Conservation (phyloP, 2,797 vertebrate genomes). For the Buphagus erythrorhynchus region DNA sequence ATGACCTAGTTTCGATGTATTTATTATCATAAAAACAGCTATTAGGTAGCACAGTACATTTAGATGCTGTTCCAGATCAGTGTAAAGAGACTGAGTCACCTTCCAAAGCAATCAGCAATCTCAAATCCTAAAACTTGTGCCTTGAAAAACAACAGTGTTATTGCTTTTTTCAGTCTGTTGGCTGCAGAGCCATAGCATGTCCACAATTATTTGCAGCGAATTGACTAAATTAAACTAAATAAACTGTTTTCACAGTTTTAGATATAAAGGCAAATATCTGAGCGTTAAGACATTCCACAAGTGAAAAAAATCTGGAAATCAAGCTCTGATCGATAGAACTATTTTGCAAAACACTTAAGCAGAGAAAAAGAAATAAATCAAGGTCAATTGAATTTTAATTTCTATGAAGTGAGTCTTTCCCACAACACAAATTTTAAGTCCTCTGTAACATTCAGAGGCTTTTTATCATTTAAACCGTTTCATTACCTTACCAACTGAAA, state of each 20-base stretch:
- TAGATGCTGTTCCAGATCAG: not conserved
- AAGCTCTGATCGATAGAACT: not conserved
- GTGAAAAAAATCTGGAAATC: not conserved
- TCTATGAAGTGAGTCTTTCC: not conserved
- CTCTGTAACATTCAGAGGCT: not conserved
- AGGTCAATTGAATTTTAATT: no score
- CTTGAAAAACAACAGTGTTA: not conserved
- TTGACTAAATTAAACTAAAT: not conserved
- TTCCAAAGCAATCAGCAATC: not conserved
- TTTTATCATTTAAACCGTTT: not conserved
- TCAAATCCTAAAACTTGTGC: not conserved
- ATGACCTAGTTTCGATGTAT: not conserved
- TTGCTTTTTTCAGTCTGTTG: not conserved
- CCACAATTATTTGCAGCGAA: not conserved
- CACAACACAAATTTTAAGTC: not conserved
- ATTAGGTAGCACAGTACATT: not conserved
- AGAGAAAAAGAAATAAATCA: not conserved
- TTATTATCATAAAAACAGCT: not conserved
- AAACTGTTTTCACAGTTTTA: not conserved
- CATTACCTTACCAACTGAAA: not conserved
- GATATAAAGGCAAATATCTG: not conserved
- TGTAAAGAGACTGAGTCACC: not conserved
- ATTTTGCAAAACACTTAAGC: not conserved
- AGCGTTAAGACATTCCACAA: not conserved
- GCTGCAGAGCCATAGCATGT: not conserved